Percentiles rank a stretch among this genome's conserved stretches.
phyloP scores from a whole-genome alignment of 1,140 invertebrate species.

The Maconellicoccus hirsutus region DNA sequence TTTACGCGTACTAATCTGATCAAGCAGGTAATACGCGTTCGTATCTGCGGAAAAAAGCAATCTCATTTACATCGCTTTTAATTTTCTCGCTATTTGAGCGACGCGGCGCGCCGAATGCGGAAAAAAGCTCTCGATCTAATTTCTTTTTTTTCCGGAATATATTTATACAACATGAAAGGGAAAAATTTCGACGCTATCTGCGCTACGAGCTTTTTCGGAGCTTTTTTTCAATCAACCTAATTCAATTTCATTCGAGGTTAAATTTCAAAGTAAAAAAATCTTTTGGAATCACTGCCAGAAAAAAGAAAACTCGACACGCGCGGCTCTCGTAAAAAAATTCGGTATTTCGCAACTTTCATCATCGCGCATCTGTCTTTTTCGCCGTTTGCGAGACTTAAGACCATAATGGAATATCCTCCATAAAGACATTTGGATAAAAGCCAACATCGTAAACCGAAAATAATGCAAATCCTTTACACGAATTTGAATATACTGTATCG shows the following conservation, averaged over 20 bases:
- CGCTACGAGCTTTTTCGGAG: no score
- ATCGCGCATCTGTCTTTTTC: background rate
- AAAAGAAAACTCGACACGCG: background rate
- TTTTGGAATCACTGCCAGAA: constrained; percentile 4
- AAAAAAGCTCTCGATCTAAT: no score
- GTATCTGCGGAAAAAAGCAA: no score
- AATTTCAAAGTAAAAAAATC: background rate
- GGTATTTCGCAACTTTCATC: background rate
- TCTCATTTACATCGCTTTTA: no score
- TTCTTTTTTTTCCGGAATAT: background rate
- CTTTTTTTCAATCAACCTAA: constrained; percentile 1
- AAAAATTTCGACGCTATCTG: background rate
- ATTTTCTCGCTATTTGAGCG: no score
- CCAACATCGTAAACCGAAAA: background rate
- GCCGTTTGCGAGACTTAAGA: background rate
- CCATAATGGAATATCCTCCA: background rate
- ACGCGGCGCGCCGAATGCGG: no score
- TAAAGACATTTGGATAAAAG: background rate
- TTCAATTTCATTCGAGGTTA: background rate
- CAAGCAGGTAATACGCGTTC: no score
- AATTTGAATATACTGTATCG: background rate
- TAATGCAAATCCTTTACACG: constrained; percentile 3
- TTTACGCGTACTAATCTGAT: no score
- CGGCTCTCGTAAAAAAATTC: background rate
- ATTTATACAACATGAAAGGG: background rate